Base-by-base conservation (phyloP, 2,797 vertebrate species). In the Spheniscus humboldti region DNA sequence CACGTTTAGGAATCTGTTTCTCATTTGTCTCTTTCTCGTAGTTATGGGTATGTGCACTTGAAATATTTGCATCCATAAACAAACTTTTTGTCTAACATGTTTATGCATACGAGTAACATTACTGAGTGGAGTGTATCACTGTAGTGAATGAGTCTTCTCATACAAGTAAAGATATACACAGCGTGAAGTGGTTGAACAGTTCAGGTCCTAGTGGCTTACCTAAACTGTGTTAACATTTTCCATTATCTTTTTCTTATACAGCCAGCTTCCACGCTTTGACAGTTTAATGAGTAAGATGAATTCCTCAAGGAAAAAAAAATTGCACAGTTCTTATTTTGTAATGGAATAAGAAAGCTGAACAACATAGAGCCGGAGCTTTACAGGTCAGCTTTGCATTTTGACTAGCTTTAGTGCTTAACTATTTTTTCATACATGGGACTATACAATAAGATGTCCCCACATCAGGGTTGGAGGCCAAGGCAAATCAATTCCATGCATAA, bases 281-380 rank as follows among this genome's bases (percentile, higher is more conserved):
- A 83, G 35, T 59, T 90, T 84, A 86, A 94, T 13, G 35, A 96
- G 55, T 12, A 91, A 91, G 87, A 90, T 52, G 35, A 94, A 95
- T 78, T 85, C 66, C n/a, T 39, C 13, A 16, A 69, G 55, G 55
- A 11, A 39, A 86, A 62, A 62, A 74, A n/a, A 30, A 8, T 3
- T 4, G 1, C 57, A 24, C 5, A 16, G 43, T 59, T 94, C 89
- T 89, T 88, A 62, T 57, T 90, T 77, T 76, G 55, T n/a, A 91
- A 86, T 47, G 43, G 75, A 95, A 69, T 41, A 63, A 72, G 90
- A 84, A 88, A 96, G 66, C 43, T 59, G 67, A 92, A 75, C 57
- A 50, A 50, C 30, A 18, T 1, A 39, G 27, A 94, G 53, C 62
- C 72, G 39, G 68, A 55, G 63, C 25, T 91, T 67, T 47, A 56